Evolutionary conservation across 2,797 vertebrate species (phyloP).

Genomic region (Coilia nasus): DNA sequence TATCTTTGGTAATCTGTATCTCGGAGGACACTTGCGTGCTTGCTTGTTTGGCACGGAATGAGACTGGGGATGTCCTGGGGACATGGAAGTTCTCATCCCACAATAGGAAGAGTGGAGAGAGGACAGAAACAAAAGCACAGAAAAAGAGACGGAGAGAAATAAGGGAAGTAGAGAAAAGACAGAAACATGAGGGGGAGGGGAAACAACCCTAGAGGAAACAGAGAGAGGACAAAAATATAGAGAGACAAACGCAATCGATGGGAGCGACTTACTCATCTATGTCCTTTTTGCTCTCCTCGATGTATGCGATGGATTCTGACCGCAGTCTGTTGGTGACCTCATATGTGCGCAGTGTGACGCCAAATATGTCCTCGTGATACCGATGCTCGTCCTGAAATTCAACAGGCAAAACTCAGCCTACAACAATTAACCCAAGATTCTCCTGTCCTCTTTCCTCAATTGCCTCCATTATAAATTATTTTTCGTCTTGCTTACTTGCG

Average conservation of each 20-base stretch:
- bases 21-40: conserved; percentile 55
- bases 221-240: not conserved
- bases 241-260: not conserved
- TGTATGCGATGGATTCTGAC: conserved; percentile 98
- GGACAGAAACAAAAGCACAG: conserved; percentile 22
- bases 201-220: conserved; percentile 1
- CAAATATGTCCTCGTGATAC: conserved; percentile 98
- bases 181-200: not conserved
- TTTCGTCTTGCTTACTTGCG: too few species aligned
- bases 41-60: conserved; percentile 23
- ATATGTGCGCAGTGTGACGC: conserved; percentile 94
- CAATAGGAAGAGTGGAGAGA: not conserved
- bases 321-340: conserved; percentile 98
- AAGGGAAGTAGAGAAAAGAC: not conserved
- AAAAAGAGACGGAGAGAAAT: not conserved
- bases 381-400: conserved; percentile 89
- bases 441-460: too few species aligned
- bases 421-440: too few species aligned
- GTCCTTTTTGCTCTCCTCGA: conserved; percentile 97
- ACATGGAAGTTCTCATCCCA: conserved; percentile 20
- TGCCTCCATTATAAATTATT: too few species aligned
- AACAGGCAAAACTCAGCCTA: not conserved
- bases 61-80: conserved; percentile 24
- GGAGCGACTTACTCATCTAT: conserved; percentile 86
- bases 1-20: conserved; percentile 56